These are phyloP conservation scores for Cristatella mucedo DNA, from an alignment of 2,888 invertebrate species.

Conservation along the genomic window DNA sequence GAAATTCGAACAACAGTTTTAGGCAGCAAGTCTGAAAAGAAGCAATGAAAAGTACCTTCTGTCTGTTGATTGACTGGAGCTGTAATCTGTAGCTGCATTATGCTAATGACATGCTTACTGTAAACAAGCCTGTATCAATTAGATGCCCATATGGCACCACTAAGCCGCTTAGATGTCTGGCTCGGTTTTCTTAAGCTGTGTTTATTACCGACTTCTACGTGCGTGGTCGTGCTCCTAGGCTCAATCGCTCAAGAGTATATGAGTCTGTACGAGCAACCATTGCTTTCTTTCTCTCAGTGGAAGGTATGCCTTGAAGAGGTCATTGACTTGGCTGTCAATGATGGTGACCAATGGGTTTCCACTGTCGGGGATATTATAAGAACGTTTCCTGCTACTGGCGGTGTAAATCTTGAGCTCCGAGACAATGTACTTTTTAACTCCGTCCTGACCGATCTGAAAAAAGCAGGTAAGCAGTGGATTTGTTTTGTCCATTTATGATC, in stretches of 20 bases:
- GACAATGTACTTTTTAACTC: constrained; percentile 49
- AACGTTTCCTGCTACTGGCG: constrained; percentile 73
- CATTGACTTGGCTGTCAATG: constrained; percentile 68
- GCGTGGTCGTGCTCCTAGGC: too few relatives aligned
- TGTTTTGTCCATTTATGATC: background rate
- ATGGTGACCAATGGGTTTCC: constrained; percentile 90
- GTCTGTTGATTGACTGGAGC: too few relatives aligned
- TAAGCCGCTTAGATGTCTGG: too few relatives aligned
- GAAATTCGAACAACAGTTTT: too few relatives aligned
- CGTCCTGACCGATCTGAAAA: constrained; percentile 71
- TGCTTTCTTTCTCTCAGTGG: constrained; percentile 54
- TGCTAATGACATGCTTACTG: too few relatives aligned
- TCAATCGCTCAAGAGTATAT: background rate
- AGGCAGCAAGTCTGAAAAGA: too few relatives aligned
- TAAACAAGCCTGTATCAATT: too few relatives aligned
- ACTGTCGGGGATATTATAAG: constrained; percentile 89
- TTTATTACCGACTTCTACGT: too few relatives aligned
- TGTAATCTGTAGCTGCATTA: too few relatives aligned
- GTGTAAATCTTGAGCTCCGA: constrained; percentile 75
- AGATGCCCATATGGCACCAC: too few relatives aligned
- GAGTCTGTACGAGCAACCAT: background rate
- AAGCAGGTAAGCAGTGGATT: constrained; percentile 42
- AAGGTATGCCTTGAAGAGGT: constrained; percentile 79
- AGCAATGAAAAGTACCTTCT: too few relatives aligned
- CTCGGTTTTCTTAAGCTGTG: too few relatives aligned